phyloP scores from a whole-genome alignment of 2,888 invertebrate species.

The Cheilosia soror region DNA sequence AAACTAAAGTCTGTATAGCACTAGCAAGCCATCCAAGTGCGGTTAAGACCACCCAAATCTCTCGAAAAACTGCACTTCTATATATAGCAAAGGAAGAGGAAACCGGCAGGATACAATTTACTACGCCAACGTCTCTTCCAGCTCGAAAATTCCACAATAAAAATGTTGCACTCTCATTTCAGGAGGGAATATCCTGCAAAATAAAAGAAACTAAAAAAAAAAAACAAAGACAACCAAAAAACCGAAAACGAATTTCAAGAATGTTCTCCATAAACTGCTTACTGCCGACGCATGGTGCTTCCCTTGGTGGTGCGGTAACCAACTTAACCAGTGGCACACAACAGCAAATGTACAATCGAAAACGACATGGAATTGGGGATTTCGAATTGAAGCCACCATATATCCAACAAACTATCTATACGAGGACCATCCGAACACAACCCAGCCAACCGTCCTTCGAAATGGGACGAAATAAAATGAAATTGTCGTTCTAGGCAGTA shows the following conservation, averaged over 20 bases:
- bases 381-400: constrained; percentile 51
- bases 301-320: constrained; percentile 42
- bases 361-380: constrained; percentile 73
- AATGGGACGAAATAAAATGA: constrained; percentile 57
- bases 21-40: constrained; percentile 10
- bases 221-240: constrained; percentile 8
- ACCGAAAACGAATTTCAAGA: constrained; percentile 44
- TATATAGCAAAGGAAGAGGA: constrained; percentile 60
- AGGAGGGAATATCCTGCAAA: constrained; percentile 47
- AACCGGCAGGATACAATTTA: constrained; percentile 73
- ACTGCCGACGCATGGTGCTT: constrained; percentile 61
- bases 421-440: constrained; percentile 3
- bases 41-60: constrained; percentile 23
- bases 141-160: constrained; percentile 61
- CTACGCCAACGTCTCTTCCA: constrained; percentile 58
- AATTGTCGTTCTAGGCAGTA: constrained; percentile 70
- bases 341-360: constrained; percentile 68
- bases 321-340: constrained; percentile 65
- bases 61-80: constrained; percentile 39
- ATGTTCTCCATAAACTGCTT: constrained; percentile 67
- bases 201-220: neutral
- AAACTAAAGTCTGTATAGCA: constrained; percentile 59
- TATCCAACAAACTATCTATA: neutral
- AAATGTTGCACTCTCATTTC: constrained; percentile 71
- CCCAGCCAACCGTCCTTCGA: constrained; percentile 28